Evolutionary conservation across 1,140 invertebrate genomes (phyloP), one percentile per base, ranked within the genome.

Genomic region (Phocides pigmalion): DNA sequence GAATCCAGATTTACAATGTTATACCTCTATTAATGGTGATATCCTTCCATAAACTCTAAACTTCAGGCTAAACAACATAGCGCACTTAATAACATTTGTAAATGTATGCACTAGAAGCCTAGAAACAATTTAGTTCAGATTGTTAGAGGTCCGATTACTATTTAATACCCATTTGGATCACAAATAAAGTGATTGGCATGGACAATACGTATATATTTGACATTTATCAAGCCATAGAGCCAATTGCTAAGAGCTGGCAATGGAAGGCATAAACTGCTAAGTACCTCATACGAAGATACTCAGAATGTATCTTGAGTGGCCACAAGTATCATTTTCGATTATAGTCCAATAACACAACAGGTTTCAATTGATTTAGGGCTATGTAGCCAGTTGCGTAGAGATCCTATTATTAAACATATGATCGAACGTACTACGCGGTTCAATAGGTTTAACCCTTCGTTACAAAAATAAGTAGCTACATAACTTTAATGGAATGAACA

Each of bases 301-400:
- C 39, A 46, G 64, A 59, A 66, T 42, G 47, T 42, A 66, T 64
- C 64, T 67, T 19, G 53, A 64, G 63, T 66, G 62, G 44, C 62
- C 46, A 62, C 44, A 64, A 46, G 61, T 49, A 71, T 62, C 62
- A 62, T 65, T 77, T 54, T 68, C 66, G 68, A 80, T 76, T 71
- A 79, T 54, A 69, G 50, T 61, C 62, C 67, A 67, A 73, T 79
- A 74, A 78, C 58, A 68, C 62, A 72, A 75, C 72, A 74, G 69
- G 76, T 71, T 73, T 79, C 74, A 82, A 84, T 84, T 84, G 78
- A 84, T 84, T 82, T 84, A 82, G 66, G 70, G 63, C 69, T 68
- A 53, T 76, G 66, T 74, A 70, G 62, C 63, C 58, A 69, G 53
- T 68, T 47, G 44, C 20, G 51, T 67, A 72, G 68, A 71, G 64